Evolutionary conservation across 2,888 invertebrate species (phyloP), one percentile per base, ranked within the genome.

Genomic region (Pantelozetes paolii): DNA sequence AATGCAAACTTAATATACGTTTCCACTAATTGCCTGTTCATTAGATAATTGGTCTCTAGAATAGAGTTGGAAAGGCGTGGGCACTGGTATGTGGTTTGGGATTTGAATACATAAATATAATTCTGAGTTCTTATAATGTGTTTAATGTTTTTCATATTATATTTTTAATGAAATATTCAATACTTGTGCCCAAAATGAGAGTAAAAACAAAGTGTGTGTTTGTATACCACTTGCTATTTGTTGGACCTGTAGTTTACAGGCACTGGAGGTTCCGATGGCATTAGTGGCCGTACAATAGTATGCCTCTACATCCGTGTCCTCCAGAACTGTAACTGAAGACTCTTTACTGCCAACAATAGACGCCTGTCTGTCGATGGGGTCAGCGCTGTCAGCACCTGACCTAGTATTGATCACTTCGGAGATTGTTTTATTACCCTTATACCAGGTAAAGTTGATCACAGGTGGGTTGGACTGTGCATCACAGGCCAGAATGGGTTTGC

Each of bases 201-300:
- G 50, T 15, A n/a, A 50, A n/a, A n/a, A n/a, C n/a, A n/a, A n/a
- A n/a, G n/a, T n/a, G n/a, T n/a, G 11, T 36, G 36, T 18, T n/a
- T 9, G 2, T 18, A 57, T 64, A 64, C 64, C 64, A 32, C 32
- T 64, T 8, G 64, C 64, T 15, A 74, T 71, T 45, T 75, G 69
- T n/a, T 62, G 67, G 79, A 86, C 86, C 85, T 79, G 85, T 83
- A 45, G 86, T 70, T 45, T 74, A 77, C 87, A 87, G 0, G 85
- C 83, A 42, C 82, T 82, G 30, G 85, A 86, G 50, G 82, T 80
- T 72, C 93, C 94, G 18, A 92, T 90, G 5, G 88, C 86, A 84
- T 94, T 94, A 82, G 90, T 92, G 30, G 91, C 92, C 79, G 87
- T 86, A 82, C 94, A 94, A 74, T 89, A 86, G 82, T 94, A 94